These are phyloP conservation scores for Pheosia gnoma DNA, from an alignment of 2,888 invertebrate species.

Conservation along the genomic window DNA sequence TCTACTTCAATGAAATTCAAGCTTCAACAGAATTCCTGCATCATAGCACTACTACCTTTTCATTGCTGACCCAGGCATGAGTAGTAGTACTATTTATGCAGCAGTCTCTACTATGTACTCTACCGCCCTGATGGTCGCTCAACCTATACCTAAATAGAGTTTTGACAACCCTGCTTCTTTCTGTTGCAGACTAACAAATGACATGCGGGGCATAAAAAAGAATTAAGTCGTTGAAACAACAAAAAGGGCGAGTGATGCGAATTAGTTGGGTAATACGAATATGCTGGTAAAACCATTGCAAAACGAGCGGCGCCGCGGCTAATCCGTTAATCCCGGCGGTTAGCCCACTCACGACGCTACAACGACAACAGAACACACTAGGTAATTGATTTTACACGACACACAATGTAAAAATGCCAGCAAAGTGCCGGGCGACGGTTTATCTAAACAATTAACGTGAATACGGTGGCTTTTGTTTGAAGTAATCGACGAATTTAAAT, in stretches of 20 bases:
- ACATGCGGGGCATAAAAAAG: background rate
- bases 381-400: conserved; percentile 44
- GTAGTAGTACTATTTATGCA: no score
- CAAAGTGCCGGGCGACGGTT: conserved; percentile 9
- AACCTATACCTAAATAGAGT: no score
- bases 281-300: conserved; percentile 35
- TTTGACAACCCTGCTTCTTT: no score
- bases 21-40: background rate
- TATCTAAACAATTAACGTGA: background rate
- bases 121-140: no score
- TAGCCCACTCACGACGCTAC: conserved; percentile 33
- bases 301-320: conserved; percentile 36
- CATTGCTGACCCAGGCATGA: background rate
- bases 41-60: background rate
- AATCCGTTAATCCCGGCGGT: conserved; percentile 45
- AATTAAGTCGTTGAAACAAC: background rate
- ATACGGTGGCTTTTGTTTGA: background rate
- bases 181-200: no score
- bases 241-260: conserved; percentile 2
- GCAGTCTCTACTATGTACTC: no score
- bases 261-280: conserved; percentile 15
- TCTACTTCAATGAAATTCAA: background rate
- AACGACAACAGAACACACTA: conserved; percentile 31
- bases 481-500: no score
- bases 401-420: conserved; percentile 27